Conservation (phyloP, 2,888 invertebrate species). For the Caenorhabditis uteleia region DNA sequence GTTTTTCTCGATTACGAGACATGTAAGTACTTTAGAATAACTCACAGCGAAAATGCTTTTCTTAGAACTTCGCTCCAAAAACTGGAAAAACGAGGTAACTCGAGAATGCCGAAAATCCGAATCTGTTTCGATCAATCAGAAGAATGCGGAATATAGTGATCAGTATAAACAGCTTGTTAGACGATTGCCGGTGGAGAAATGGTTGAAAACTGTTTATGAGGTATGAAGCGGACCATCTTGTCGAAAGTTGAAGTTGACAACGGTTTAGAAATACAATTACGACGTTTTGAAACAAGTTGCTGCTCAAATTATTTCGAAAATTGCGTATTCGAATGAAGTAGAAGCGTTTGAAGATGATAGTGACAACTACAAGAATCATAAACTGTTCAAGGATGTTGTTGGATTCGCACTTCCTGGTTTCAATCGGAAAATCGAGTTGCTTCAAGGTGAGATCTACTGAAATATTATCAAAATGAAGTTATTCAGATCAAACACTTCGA, state of each 20-base stretch:
- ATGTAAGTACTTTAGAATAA: neutral
- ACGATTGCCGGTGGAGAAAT: too few relatives aligned
- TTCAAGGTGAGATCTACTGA: too few relatives aligned
- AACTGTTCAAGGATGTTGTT: neutral
- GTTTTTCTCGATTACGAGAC: constrained; percentile 29
- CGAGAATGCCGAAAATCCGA: constrained; percentile 28
- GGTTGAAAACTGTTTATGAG: constrained; percentile 4
- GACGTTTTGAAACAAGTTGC: constrained; percentile 17
- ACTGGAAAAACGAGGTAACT: constrained; percentile 30
- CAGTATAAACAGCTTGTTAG: constrained; percentile 14
- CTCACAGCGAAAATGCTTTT: neutral
- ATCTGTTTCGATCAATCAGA: constrained; percentile 17
- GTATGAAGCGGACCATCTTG: too few relatives aligned
- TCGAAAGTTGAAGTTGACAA: neutral
- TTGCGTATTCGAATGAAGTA: constrained; percentile 6
- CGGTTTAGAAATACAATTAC: constrained; percentile 9
- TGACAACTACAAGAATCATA: neutral
- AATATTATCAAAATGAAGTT: too few relatives aligned
- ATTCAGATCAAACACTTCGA: constrained; percentile 26
- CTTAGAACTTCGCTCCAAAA: too few relatives aligned
- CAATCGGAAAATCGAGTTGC: neutral
- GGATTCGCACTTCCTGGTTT: neutral
- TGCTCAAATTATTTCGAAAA: constrained; percentile 19
- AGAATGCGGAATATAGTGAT: constrained; percentile 15
- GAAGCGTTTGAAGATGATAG: constrained; percentile 3